Base-by-base conservation (phyloP, 2,113 vertebrate species). In the Mormyrus lacerda region DNA sequence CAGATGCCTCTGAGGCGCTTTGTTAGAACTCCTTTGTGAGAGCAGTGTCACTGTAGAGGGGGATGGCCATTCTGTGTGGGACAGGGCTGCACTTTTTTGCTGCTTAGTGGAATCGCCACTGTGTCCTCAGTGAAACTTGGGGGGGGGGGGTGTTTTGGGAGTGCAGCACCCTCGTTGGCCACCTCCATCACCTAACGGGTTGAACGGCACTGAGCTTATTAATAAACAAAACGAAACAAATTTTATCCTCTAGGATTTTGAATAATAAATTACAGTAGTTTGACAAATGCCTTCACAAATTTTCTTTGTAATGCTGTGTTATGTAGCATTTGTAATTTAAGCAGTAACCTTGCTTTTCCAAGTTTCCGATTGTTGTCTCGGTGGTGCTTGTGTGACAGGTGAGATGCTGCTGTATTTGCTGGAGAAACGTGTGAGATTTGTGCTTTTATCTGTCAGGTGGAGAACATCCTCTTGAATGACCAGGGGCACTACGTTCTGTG, bases 381-480 rank as follows among this genome's bases (percentile, higher is more conserved):
- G 69, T 76, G 5, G 27, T 79, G 4, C 73, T 31, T 69, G 27
- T 69, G n/a, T 31, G 4, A 31, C n/a, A 11, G 61, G 10, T 27
- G 61, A 69, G 9, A 69, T 31, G 31, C 27, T 44, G 17, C 76
- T 0, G 35, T 2, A 21, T 39, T 19, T 5, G 19, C 39, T 84
- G 82, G 82, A 84, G 44, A 4, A n/a, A 84, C 24, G 9, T 84
- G 8, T 47, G 24, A 61, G n/a, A 27, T 19, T n/a, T 45, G 39
- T 44, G 2, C 51, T 65, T 89, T 21, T n/a, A 17, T 85, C 31
- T 55, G 4, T 50, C 94, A 99, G 98, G 98, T 99, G 90, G 98
- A 99, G 94, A 99, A 99, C 92, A 96, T 99, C 90, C 94, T 99
- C 89, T 95, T 99, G 90, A 99, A 97, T 13, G 97, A 99, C 90